phyloP scores from a whole-genome alignment of 2,113 vertebrate genomes.

The Corythornis madagascariensis region DNA sequence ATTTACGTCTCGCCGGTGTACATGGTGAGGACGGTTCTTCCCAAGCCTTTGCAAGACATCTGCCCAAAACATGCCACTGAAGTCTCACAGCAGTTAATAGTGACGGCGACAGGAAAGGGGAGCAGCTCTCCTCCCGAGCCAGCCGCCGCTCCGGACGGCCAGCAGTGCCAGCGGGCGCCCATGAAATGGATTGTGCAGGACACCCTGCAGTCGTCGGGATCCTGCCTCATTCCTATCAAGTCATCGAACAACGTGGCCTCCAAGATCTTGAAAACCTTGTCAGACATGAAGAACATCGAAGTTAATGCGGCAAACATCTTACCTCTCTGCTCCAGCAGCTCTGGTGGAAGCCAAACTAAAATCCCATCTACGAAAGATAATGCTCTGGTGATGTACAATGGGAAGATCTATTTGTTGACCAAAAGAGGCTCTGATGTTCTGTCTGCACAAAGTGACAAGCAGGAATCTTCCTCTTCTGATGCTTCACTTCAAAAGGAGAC shows the following conservation, averaged over 20 bases:
- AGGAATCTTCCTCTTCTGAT: slow-evolving; percentile 50
- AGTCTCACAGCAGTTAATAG: slow-evolving; percentile 33
- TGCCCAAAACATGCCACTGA: slow-evolving; percentile 40
- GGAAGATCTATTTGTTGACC: slow-evolving; percentile 84
- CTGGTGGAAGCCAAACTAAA: slow-evolving; percentile 53
- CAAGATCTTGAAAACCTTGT: slow-evolving; percentile 77
- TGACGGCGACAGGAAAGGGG: slow-evolving; percentile 24
- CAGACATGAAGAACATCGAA: slow-evolving; percentile 55
- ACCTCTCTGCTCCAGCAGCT: neutral
- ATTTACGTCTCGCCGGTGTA: slow-evolving; percentile 84
- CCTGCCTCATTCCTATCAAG: slow-evolving; percentile 75
- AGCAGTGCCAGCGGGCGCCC: slow-evolving; percentile 67
- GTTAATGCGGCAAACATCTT: slow-evolving; percentile 39
- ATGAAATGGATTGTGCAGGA: slow-evolving; percentile 88
- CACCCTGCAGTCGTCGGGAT: slow-evolving; percentile 28
- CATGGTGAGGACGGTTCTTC: slow-evolving; percentile 69
- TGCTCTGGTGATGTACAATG: slow-evolving; percentile 84
- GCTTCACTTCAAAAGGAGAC: slow-evolving; percentile 48
- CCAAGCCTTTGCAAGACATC: slow-evolving; percentile 39
- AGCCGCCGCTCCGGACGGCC: slow-evolving; percentile 32
- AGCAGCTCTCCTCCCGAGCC: neutral
- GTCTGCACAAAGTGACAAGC: slow-evolving; percentile 39
- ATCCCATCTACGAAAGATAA: slow-evolving; percentile 76
- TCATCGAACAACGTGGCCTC: slow-evolving; percentile 77
- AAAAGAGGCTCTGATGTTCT: slow-evolving; percentile 73